Evolutionary conservation across 2,888 invertebrate species (phyloP).

Genomic region (Rutpela maculata): DNA sequence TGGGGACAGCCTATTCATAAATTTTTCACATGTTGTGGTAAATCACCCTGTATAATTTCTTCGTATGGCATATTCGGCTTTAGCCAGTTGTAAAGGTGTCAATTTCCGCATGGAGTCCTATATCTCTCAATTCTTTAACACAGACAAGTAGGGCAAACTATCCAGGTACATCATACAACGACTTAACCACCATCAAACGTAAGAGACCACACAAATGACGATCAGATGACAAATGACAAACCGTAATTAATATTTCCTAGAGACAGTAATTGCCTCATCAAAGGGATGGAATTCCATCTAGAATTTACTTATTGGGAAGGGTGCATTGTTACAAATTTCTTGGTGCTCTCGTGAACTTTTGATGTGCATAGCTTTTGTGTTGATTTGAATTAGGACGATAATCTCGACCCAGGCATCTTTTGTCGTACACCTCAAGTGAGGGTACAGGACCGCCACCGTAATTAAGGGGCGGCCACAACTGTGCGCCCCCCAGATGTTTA

Average conservation of each 20-base stretch:
- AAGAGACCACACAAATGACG: background rate
- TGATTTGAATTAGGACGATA: background rate
- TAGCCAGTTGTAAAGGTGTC: too few species aligned
- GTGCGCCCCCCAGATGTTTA: background rate
- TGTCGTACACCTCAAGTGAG: background rate
- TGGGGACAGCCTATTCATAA: too few species aligned
- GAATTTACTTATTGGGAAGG: background rate
- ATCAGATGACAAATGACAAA: background rate
- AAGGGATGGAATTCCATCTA: slow-evolving; percentile 1
- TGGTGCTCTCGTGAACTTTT: background rate
- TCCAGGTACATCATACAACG: background rate
- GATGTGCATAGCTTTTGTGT: slow-evolving; percentile 7
- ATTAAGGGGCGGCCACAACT: background rate
- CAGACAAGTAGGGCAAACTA: background rate
- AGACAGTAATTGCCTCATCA: slow-evolving; percentile 4
- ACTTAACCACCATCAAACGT: background rate
- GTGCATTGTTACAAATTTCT: slow-evolving; percentile 1
- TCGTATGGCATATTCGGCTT: too few species aligned
- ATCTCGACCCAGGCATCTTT: background rate
- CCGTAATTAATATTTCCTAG: slow-evolving; percentile 3
- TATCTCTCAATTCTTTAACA: too few species aligned
- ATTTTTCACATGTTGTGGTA: too few species aligned
- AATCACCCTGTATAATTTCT: too few species aligned
- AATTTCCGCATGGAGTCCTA: too few species aligned
- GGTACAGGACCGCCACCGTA: background rate